phyloP scores from a whole-genome alignment of 2,888 invertebrate genomes.

The Drosophila subquinaria region DNA sequence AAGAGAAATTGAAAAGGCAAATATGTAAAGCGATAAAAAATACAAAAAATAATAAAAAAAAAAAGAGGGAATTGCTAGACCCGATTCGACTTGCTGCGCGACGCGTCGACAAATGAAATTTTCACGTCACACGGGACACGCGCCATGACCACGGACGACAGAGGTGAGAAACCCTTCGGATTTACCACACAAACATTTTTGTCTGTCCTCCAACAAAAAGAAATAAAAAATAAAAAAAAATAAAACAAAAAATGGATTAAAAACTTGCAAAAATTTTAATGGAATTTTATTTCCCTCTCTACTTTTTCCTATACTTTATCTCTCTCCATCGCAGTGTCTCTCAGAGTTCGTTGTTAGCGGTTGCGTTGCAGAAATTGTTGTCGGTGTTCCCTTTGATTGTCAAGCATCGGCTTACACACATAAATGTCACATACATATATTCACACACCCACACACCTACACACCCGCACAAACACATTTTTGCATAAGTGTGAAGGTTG shows the following conservation, averaged over 20 bases:
- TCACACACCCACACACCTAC: slow-evolving; percentile 35
- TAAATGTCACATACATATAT: slow-evolving; percentile 64
- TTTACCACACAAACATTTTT: slow-evolving; percentile 79
- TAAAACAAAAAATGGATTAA: slow-evolving; percentile 56
- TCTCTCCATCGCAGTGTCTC: slow-evolving; percentile 13
- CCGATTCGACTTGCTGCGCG: slow-evolving; percentile 31
- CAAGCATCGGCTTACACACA: slow-evolving; percentile 76
- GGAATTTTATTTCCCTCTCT: slow-evolving; percentile 69
- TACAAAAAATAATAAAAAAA: slow-evolving; percentile 38
- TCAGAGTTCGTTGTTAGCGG: slow-evolving; percentile 46
- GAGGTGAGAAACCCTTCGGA: slow-evolving; percentile 48
- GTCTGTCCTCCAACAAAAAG: slow-evolving; percentile 36
- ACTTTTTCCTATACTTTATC: slow-evolving; percentile 3
- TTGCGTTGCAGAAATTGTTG: slow-evolving; percentile 73
- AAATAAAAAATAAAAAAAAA: slow-evolving; percentile 31
- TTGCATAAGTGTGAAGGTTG: slow-evolving; percentile 15
- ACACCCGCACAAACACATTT: slow-evolving; percentile 19
- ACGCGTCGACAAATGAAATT: slow-evolving; percentile 75
- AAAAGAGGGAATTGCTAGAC: slow-evolving; percentile 17
- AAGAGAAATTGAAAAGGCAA: slow-evolving; percentile 49
- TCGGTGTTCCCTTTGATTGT: slow-evolving; percentile 72
- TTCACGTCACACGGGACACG: slow-evolving; percentile 67
- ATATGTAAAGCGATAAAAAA: slow-evolving; percentile 46
- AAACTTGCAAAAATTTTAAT: slow-evolving; percentile 80
- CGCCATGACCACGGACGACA: slow-evolving; percentile 54